Evolutionary conservation across 2,888 invertebrate species (phyloP), one percentile per base, ranked within the genome.

Genomic region (Drosophila longiperda): DNA sequence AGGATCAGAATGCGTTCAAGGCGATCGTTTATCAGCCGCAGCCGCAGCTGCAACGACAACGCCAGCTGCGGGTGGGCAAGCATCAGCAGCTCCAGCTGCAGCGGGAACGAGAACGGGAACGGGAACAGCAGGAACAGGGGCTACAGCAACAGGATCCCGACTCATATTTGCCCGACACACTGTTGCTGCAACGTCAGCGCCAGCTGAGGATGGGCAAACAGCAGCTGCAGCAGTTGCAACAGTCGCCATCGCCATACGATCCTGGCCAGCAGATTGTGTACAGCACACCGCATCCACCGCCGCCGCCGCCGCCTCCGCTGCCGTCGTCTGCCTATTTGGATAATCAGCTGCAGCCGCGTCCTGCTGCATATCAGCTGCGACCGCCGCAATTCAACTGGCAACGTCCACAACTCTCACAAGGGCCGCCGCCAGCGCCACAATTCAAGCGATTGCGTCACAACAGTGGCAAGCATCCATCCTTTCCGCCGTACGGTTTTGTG

Each of bases 1-100:
- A 92, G 70, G 92, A 93, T 62, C 90, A 86, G 8, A 91, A 92
- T 55, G 87, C 92, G 7, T 93, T 93, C 62, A 91, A 91, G 74
- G 93, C 92, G 3, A 91, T 93, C 15, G 87, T 90, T 3, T 91
- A 86, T 62, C 94, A 84, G 57, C 83, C 73, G 15, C 89, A 80
- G 33, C 82, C 71, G 15, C 89, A 29, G 29, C 6, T 6, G 29
- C 26, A 80, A 20, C 58, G 63, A 0, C 61, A 60, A 15, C 52
- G 57, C 40, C 57, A 38, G 15, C 66, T 40, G 9, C 57, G 57
- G 15, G 40, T 40, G n/a, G 57, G 57, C 29, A 57, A 78, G 11
- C 62, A 34, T 5, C 40, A 50, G 3, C 60, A 49, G 29, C 78
- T 75, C n/a, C 63, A 60, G 33, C 34, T n/a, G 34, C 59, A 52